Base-by-base conservation (phyloP, 2,888 invertebrate species). In the Aleiodes leptofemur region DNA sequence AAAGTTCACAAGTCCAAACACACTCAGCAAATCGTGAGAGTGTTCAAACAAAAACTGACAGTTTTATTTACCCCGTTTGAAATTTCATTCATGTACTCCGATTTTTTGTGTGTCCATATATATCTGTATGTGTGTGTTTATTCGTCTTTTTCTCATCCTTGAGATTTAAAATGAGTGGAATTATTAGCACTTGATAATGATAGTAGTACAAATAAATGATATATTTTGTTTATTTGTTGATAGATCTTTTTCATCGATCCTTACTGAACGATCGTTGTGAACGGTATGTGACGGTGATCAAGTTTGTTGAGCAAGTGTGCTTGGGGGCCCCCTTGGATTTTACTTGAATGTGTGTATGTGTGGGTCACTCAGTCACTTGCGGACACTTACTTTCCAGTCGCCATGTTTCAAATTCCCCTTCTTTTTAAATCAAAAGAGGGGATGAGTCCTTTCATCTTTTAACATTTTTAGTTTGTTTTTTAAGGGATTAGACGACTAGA, bases 381-480 rank as follows among this genome's bases (percentile, higher is more conserved):
- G 57, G 77, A 69, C 84, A 80, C 80, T 85, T 85, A 86, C 86
- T 85, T 85, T 85, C 84, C 82, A 84, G 82, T 84, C 84, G 83
- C 84, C 85, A 84, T 84, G 31, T 68, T 23, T 61, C 7, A 14
- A 50, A 50, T 51, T n/a, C 53, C 13, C 68, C 68, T n/a, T 14
- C 34, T 29, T 29, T 57, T 29, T 6, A 59, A 16, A 16, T 55
- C 16, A 55, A 16, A 14, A 16, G 14, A 16, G 14, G 55, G 55
- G 14, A 16, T 16, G 23, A 64, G 43, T 43, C 43, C 23, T 64
- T 64, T 43, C 31, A 31, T 11, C 29, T 57, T 34, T 59, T 59
- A 31, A 43, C 43, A 55, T 55, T 55, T 55, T 55, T 11, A 14
- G 53, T 13, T 14, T 53, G 5, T n/a, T n/a, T n/a, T n/a, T n/a